phyloP scores from a whole-genome alignment of 2,888 invertebrate species.

The Pemphredon lugubris region DNA sequence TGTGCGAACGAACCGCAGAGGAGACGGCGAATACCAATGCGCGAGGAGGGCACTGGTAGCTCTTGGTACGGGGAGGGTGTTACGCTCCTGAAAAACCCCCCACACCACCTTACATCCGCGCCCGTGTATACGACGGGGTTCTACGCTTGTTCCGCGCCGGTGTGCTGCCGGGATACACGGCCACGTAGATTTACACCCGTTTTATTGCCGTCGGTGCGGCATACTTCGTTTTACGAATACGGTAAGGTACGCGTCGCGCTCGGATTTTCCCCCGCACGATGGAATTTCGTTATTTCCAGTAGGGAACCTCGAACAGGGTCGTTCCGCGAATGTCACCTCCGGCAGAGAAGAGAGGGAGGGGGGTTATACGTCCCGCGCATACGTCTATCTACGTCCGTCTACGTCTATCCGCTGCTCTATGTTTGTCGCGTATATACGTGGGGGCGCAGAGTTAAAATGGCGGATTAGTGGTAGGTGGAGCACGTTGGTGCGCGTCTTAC shows the following conservation, averaged over 20 bases:
- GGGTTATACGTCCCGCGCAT: conserved; percentile 4
- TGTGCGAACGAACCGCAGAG: conserved; percentile 59
- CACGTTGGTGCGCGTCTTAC: too few relatives aligned
- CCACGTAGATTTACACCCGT: conserved; percentile 61
- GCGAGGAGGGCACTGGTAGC: conserved; percentile 26
- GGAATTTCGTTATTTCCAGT: conserved; percentile 67
- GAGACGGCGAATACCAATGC: conserved; percentile 61
- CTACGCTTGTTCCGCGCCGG: conserved; percentile 31
- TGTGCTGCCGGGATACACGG: conserved; percentile 35
- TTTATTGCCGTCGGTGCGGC: conserved; percentile 62
- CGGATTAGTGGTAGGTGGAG: too few relatives aligned
- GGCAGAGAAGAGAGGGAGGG: conserved; percentile 11
- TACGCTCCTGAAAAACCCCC: conserved; percentile 24
- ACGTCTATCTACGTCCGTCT: not conserved
- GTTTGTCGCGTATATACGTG: too few relatives aligned
- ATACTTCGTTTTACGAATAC: conserved; percentile 61
- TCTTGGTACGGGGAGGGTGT: conserved; percentile 31
- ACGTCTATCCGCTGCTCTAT: not conserved
- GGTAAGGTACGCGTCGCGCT: conserved; percentile 36
- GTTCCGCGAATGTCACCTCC: conserved; percentile 31
- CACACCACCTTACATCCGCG: conserved; percentile 40
- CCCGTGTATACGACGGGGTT: conserved; percentile 3
- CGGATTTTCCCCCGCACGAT: conserved; percentile 64
- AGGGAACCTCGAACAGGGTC: conserved; percentile 16
- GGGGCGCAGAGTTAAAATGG: too few relatives aligned